A percentile compares a stretch with the other conserved stretches of the same genome.
Conservation (phyloP, 1,140 invertebrate species). For the Brachionus rotundiformis region DNA sequence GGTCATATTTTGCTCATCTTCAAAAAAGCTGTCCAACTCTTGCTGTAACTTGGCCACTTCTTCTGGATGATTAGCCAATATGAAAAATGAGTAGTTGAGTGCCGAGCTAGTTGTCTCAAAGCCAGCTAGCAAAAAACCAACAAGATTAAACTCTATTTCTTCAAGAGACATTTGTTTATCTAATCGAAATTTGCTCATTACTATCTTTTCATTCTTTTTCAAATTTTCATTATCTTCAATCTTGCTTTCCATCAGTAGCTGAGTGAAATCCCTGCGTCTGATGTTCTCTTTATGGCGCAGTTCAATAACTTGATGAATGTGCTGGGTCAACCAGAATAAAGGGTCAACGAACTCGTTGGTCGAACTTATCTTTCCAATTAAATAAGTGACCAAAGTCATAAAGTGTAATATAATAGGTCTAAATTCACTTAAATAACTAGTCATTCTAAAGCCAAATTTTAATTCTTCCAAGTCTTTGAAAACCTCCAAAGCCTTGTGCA, state of each 20-base stretch:
- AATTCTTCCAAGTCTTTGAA: conserved; percentile 51
- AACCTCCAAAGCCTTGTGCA: conserved; percentile 27
- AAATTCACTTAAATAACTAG: conserved; percentile 44
- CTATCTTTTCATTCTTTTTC: conserved; percentile 23
- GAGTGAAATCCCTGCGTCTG: conserved; percentile 27
- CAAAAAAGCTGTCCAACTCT: conserved; percentile 57
- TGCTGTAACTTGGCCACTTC: conserved; percentile 64
- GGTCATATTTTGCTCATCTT: not conserved
- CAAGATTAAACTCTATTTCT: conserved; percentile 58
- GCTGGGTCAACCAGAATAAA: conserved; percentile 35
- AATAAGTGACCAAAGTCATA: not conserved
- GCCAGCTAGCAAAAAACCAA: conserved; percentile 60
- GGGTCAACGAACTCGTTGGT: conserved; percentile 32
- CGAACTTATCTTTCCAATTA: not conserved
- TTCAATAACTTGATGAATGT: conserved; percentile 40
- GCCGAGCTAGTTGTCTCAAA: conserved; percentile 66
- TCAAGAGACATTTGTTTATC: conserved; percentile 47
- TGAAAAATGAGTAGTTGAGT: conserved; percentile 64
- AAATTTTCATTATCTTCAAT: conserved; percentile 24
- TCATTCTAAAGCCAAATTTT: conserved; percentile 40
- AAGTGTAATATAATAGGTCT: conserved; percentile 1
- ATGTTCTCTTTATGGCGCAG: conserved; percentile 15
- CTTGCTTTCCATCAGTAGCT: not conserved
- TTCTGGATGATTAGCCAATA: conserved; percentile 64
- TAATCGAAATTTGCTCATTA: conserved; percentile 7